A percentile compares a stretch with the other conserved stretches of the same genome.
Evolutionary conservation across 2,113 vertebrate genomes (phyloP).

Genomic region (Mirza zaza): DNA sequence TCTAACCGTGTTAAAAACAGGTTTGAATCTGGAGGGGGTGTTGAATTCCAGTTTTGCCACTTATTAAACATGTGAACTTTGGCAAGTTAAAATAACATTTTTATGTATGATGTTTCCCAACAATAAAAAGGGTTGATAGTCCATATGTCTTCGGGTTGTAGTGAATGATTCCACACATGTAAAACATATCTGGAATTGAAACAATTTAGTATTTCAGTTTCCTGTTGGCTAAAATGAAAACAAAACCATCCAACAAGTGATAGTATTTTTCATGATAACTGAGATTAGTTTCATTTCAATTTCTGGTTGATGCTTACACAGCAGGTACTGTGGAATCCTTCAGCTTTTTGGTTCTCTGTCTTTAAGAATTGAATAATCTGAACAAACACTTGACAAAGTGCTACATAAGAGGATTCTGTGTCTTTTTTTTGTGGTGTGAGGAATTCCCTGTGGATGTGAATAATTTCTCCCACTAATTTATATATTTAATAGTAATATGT

Average conservation of each 20-base stretch:
- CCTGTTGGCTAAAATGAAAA: neutral
- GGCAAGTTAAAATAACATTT: neutral
- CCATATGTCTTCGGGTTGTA: neutral
- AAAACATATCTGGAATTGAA: neutral
- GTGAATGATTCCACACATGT: neutral
- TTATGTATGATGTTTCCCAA: neutral
- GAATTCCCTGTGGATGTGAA: conserved; percentile 15
- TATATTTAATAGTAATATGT: neutral
- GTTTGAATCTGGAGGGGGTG: neutral
- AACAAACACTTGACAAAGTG: neutral
- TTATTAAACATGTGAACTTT: neutral
- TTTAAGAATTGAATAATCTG: neutral
- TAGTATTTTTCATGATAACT: neutral
- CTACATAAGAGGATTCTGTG: neutral
- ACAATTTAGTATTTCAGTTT: neutral
- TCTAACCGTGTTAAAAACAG: neutral
- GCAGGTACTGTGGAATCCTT: neutral
- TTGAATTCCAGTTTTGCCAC: neutral
- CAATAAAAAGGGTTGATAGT: neutral
- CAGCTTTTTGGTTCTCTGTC: neutral
- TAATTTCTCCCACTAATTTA: neutral
- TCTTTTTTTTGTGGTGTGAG: neutral
- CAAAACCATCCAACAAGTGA: neutral
- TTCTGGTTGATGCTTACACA: neutral
- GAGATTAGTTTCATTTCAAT: neutral